phyloP scores from a whole-genome alignment of 2,888 invertebrate species.

The Plutella xylostella region DNA sequence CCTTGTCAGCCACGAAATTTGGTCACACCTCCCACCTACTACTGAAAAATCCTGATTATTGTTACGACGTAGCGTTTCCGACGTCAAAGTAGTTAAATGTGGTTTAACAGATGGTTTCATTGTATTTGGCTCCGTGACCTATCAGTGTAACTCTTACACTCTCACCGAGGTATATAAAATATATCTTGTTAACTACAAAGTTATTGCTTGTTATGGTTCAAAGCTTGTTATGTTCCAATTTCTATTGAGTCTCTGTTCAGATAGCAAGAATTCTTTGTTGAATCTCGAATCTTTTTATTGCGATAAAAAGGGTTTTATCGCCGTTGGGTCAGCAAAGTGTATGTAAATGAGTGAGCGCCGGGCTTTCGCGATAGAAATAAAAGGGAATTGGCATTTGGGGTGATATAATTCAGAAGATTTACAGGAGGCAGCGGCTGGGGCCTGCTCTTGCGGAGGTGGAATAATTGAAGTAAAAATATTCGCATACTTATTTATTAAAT shows the following conservation, averaged over 20 bases:
- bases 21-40: too few relatives aligned
- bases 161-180: too few relatives aligned
- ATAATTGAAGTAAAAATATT: too few relatives aligned
- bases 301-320: slow-evolving; percentile 60
- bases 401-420: slow-evolving; percentile 34
- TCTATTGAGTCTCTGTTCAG: slow-evolving; percentile 12
- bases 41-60: too few relatives aligned
- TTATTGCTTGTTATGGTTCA: too few relatives aligned
- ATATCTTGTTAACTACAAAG: too few relatives aligned
- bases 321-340: slow-evolving; percentile 61
- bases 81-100: too few relatives aligned
- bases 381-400: slow-evolving; percentile 41
- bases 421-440: slow-evolving; percentile 3
- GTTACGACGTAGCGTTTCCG: neutral
- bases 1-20: neutral
- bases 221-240: slow-evolving; percentile 7
- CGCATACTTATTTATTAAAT: too few relatives aligned
- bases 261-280: slow-evolving; percentile 37
- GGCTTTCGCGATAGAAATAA: slow-evolving; percentile 45
- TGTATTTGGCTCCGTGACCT: too few relatives aligned
- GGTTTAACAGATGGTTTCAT: too few relatives aligned
- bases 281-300: slow-evolving; percentile 47
- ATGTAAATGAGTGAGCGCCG: slow-evolving; percentile 53
- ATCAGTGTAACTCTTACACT: too few relatives aligned
- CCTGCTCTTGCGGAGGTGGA: neutral